These are phyloP conservation scores for Isaurus tuberculatus DNA, from an alignment of 92 coral and sea anemone genomes.

Conservation along the genomic window DNA sequence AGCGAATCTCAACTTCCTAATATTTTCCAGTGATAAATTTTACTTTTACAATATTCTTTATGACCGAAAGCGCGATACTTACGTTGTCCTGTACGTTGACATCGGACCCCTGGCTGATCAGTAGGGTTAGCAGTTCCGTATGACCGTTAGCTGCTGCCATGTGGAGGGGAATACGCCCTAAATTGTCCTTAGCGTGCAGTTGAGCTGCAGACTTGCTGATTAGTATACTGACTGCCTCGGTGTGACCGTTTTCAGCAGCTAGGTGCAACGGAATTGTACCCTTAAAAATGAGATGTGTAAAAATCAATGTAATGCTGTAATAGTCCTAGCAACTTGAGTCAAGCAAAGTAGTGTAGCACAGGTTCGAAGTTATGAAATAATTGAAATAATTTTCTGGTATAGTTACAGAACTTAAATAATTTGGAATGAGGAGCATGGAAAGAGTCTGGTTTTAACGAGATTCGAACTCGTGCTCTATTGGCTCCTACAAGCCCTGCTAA, in stretches of 20 bases:
- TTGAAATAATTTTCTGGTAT: too few relatives aligned
- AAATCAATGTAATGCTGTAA: neutral
- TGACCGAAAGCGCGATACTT: neutral
- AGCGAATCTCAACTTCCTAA: too few relatives aligned
- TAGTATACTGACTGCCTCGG: slow-evolving; percentile 85
- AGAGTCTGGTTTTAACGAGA: too few relatives aligned
- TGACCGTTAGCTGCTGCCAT: slow-evolving; percentile 92
- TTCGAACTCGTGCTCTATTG: too few relatives aligned
- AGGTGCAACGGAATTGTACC: slow-evolving; percentile 87
- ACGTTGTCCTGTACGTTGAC: slow-evolving; percentile 87
- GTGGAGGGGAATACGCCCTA: slow-evolving; percentile 85
- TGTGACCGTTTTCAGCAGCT: slow-evolving; percentile 92
- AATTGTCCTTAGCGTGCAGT: slow-evolving; percentile 73
- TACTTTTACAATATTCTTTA: neutral
- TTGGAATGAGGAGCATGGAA: too few relatives aligned
- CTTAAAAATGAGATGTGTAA: slow-evolving; percentile 49
- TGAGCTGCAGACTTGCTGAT: slow-evolving; percentile 82
- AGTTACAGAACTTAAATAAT: too few relatives aligned
- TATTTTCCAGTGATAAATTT: too few relatives aligned
- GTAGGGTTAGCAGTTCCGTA: slow-evolving; percentile 83
- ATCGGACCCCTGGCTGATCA: slow-evolving; percentile 92
- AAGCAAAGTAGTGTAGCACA: too few relatives aligned
- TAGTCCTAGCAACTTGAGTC: neutral
- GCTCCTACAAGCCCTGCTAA: too few relatives aligned
- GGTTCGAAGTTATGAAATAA: too few relatives aligned